Percentiles rank a stretch among this genome's conserved stretches.
Conservation (phyloP, 2,888 invertebrate genomes). For the Athalia cordata region DNA sequence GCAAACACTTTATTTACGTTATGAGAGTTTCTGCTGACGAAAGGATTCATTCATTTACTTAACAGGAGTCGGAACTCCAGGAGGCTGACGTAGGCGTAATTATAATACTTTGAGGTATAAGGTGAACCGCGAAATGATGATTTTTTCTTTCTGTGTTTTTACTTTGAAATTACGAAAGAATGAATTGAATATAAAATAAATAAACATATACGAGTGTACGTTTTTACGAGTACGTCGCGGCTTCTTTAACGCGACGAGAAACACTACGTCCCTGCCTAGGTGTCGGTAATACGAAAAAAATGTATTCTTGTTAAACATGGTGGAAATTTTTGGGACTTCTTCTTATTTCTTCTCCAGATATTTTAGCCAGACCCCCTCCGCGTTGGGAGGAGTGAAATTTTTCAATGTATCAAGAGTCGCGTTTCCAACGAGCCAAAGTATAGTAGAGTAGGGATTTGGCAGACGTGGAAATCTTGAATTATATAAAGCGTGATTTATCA, state of each 20-base stretch:
- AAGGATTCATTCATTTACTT: neutral
- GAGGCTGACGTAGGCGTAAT: no score
- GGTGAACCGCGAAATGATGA: no score
- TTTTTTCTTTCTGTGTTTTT: no score
- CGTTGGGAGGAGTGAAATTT: slow-evolving; percentile 7
- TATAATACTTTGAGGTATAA: no score
- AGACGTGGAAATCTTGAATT: slow-evolving; percentile 37
- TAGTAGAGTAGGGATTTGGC: slow-evolving; percentile 14
- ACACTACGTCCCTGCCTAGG: neutral
- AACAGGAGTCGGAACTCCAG: neutral
- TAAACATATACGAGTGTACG: no score
- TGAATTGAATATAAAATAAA: no score
- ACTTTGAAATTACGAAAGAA: no score
- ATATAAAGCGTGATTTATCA: slow-evolving; percentile 33
- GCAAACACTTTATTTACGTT: slow-evolving; percentile 2
- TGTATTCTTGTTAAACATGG: neutral
- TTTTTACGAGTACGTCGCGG: no score
- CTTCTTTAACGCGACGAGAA: no score
- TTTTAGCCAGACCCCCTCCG: neutral
- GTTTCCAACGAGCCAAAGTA: neutral
- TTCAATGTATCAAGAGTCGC: slow-evolving; percentile 24
- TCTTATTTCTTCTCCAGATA: neutral
- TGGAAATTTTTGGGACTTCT: neutral
- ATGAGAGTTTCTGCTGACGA: neutral
- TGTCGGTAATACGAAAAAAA: slow-evolving; percentile 3